Evolutionary conservation across 2,888 invertebrate species (phyloP), one percentile per base, ranked within the genome.

Genomic region (Pyrgus malvae): DNA sequence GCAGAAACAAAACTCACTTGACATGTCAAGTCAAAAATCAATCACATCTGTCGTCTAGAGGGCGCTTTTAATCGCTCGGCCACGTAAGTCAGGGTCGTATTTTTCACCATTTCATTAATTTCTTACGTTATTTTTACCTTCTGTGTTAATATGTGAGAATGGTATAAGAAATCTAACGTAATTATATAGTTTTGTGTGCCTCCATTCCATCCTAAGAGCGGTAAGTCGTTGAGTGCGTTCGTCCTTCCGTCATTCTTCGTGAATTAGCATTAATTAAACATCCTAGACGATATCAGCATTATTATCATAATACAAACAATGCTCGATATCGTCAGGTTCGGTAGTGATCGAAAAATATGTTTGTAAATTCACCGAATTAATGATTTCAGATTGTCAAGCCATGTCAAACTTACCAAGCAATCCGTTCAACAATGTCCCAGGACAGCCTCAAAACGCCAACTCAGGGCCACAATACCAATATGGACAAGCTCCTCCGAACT

Each of bases 61-160:
- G 88, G 86, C 89, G 88, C 87, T 85, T 68, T 69, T 72, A 76
- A 79, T 84, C 78, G 80, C 81, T 82, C 88, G 79, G 89, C 90
- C 90, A 90, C 90, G 90, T 90, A 90, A 88, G 90, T 87, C 86
- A 82, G 84, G 88, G 83, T 86, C 80, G 85, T 84, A 84, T 84
- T 87, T 84, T 87, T 78, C 77, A 80, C 78, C 76, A 73, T 74
- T 77, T 76, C 73, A 76, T 70, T 77, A 75, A 71, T 82, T 76
- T 80, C 78, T 76, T 79, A 76, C 74, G 72, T 75, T 81, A 72
- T 71, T 78, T 78, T 76, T 72, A 70, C 70, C 66, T 71, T 72
- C 68, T 74, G 72, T 72, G 74, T 67, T 78, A 83, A 70, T 78
- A 80, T 78, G 84, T 85, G 78, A 88, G 74, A 75, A 85, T 85